Evolutionary conservation across 2,888 invertebrate species (phyloP).

Genomic region (Microctonus aethiopoides): DNA sequence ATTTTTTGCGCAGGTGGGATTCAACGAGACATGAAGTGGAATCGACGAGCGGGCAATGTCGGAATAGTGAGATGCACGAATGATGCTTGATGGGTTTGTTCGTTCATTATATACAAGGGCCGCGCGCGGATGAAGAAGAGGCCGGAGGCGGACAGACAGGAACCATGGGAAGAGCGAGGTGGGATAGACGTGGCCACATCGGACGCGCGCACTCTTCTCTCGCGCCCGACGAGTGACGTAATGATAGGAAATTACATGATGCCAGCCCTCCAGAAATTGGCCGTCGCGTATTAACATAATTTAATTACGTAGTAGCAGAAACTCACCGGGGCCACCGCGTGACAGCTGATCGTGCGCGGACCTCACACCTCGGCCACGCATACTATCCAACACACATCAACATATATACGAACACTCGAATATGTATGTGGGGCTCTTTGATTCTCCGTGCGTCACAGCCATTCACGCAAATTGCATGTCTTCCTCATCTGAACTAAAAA

Average conservation of each 20-base stretch:
- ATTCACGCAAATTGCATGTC: slow-evolving; percentile 1
- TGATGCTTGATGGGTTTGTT: slow-evolving; percentile 31
- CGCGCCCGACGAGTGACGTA: slow-evolving; percentile 41
- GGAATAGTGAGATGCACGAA: slow-evolving; percentile 31
- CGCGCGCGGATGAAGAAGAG: slow-evolving; percentile 31
- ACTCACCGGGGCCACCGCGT: slow-evolving; percentile 39
- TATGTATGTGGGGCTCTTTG: neutral
- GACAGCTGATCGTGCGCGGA: slow-evolving; percentile 36
- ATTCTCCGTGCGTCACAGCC: slow-evolving; percentile 7
- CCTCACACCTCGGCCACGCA: slow-evolving; percentile 39
- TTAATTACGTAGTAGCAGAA: slow-evolving; percentile 50
- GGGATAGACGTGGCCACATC: slow-evolving; percentile 23
- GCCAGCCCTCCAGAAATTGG: slow-evolving; percentile 41
- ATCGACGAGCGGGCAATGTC: slow-evolving; percentile 24
- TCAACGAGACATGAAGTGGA: slow-evolving; percentile 5
- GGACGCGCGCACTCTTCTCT: slow-evolving; percentile 26
- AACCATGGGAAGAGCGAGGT: slow-evolving; percentile 21
- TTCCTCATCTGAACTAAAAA: neutral
- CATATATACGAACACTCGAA: neutral
- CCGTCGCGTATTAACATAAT: slow-evolving; percentile 46
- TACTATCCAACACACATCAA: neutral
- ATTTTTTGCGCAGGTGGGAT: slow-evolving; percentile 7
- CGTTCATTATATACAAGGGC: slow-evolving; percentile 38
- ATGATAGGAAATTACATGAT: slow-evolving; percentile 48
- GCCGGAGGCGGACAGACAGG: slow-evolving; percentile 31